phyloP scores from a whole-genome alignment of 2,113 vertebrate species.

The Galemys pyrenaicus region DNA sequence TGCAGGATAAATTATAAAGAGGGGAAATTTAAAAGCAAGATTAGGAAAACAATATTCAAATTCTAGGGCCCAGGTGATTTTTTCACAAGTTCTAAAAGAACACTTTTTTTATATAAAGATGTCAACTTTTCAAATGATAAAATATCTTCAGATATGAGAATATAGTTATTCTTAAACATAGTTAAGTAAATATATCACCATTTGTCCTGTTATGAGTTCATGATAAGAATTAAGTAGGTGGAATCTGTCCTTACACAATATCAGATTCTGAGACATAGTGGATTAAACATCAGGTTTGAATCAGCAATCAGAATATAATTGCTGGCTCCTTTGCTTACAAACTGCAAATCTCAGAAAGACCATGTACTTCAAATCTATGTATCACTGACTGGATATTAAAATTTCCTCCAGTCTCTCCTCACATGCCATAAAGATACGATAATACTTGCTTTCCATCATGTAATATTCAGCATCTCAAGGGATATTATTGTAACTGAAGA shows the following conservation, averaged over 20 bases:
- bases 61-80: neutral
- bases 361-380: neutral
- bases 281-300: neutral
- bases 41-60: neutral
- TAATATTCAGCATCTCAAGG: neutral
- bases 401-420: neutral
- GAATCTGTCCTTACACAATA: neutral
- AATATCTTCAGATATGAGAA: neutral
- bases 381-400: neutral
- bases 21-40: neutral
- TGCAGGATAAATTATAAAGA: neutral
- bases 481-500: neutral
- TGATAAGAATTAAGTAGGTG: neutral
- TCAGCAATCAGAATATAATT: neutral
- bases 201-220: neutral
- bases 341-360: neutral
- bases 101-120: neutral
- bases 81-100: neutral
- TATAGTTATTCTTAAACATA: neutral
- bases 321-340: neutral
- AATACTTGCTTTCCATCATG: neutral
- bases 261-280: neutral
- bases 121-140: neutral
- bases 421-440: neutral
- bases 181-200: neutral